A percentile compares a stretch with the other conserved stretches of the same genome.
Evolutionary conservation across 2,888 invertebrate species (phyloP).

Genomic region (Pteria penguin): DNA sequence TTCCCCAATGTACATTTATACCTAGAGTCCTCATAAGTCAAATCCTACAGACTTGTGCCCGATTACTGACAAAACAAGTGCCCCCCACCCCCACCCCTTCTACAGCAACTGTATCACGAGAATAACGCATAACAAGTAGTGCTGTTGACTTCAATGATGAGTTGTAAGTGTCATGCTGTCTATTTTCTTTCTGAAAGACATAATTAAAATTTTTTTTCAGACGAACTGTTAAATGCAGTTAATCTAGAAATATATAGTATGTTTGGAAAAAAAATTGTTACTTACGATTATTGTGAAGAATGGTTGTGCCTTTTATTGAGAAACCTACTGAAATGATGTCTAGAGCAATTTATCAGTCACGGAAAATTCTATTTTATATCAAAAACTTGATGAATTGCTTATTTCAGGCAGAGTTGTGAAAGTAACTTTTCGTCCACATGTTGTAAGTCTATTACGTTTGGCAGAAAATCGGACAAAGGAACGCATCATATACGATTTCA

Average conservation of each 20-base stretch:
- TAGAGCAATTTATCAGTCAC: slow-evolving; percentile 6
- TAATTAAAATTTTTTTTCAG: too few species aligned
- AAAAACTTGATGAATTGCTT: slow-evolving; percentile 5
- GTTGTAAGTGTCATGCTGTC: background rate
- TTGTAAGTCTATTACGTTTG: slow-evolving; percentile 24
- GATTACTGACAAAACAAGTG: slow-evolving; percentile 6
- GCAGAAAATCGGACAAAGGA: slow-evolving; percentile 19
- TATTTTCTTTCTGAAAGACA: background rate
- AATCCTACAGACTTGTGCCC: background rate
- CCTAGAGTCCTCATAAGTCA: too few species aligned
- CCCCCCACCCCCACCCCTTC: background rate
- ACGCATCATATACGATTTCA: slow-evolving; percentile 35
- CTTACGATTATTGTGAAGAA: slow-evolving; percentile 3
- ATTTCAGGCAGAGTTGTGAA: background rate
- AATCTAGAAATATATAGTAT: slow-evolving; percentile 6
- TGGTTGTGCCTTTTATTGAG: slow-evolving; percentile 12
- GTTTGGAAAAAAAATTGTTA: slow-evolving; percentile 14
- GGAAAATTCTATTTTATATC: slow-evolving; percentile 4
- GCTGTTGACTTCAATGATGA: slow-evolving; percentile 1
- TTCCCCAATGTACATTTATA: too few species aligned
- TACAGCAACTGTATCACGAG: too few species aligned
- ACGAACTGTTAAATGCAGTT: slow-evolving; percentile 11
- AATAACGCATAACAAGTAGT: too few species aligned
- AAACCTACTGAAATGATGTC: slow-evolving; percentile 9
- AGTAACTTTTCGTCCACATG: slow-evolving; percentile 22